Base-by-base conservation (phyloP, 2,888 invertebrate species). In the Nephrocerus scutellatus region DNA sequence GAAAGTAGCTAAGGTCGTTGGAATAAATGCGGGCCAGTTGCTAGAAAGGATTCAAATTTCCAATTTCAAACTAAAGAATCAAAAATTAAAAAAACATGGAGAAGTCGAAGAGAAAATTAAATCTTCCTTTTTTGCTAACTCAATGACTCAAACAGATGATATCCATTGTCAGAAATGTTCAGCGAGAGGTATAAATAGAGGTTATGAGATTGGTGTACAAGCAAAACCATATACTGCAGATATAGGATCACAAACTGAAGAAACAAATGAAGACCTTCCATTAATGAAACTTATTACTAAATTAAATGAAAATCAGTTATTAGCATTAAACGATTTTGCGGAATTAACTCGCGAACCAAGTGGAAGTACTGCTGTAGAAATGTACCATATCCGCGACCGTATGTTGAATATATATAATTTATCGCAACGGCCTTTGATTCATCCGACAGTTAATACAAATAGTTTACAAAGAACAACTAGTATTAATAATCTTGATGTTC, bases 221-320 rank as follows among this genome's bases (percentile, higher is more conserved):
- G 44, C 20, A 24, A 44, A 15, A 44, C 45, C 43, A 1, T 19
- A 5, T 7, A 2, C 32, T 22, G 29, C 21, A 2, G 14, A 24
- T 8, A 23, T 33, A 14, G 33, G 19, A 14, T 37, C 41, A 22
- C 41, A 41, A 28, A 39, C 35, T 6, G 21, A 12, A 16, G 15
- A 10, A 10, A n/a, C 24, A 1, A 39, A 26, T 25, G 46, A 49
- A 16, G 50, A 53, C 12, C 28, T 44, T 7, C 51, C 52, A 14
- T 39, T 53, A 10, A 46, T 53, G 46, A 29, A 30, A 10, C 36
- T 50, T 19, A 43, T 53, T 9, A 43, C 25, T 5, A 36, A 38
- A 7, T 33, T 53, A 6, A 53, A 51, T 41, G 52, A 53, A 25
- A 49, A 49, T 41, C 51, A 53, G 39, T 21, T 53, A 6, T 34